Base-by-base conservation (phyloP, 2,113 vertebrate species). In the Sylvilagus bachmani region DNA sequence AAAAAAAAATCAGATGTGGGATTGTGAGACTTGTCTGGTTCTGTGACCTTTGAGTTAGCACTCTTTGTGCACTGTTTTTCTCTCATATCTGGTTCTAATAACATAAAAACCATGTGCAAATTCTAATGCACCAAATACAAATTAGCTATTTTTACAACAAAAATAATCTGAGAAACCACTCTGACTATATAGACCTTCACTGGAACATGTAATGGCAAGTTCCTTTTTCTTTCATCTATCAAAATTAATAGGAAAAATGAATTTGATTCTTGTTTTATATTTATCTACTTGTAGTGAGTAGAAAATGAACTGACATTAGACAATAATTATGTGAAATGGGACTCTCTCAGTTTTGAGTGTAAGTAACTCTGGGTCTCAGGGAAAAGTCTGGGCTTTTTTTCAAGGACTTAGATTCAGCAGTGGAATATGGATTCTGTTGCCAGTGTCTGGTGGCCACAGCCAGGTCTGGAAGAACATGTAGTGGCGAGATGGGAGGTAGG, bases 181-280 rank as follows among this genome's bases (percentile, higher is more conserved):
- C 66, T 69, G 51, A 86, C 33, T 58, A 19, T 19, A 44, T 75
- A 58, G 38, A 74, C 71, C 27, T 82, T 73, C 44, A 80, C 1
- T 49, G 36, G 81, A 27, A 93, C 29, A 2, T 92, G 25, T 44
- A 78, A 67, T 10, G 82, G 9, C 14, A 86, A 66, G 14, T n/a
- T 70, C 25, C 22, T 31, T 93, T 90, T 86, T 93, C 51, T 86
- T 87, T 89, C 16, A 55, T 80, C 89, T 89, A 66, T 64, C 33
- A 86, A 77, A 82, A 66, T 21, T 51, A 81, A 49, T 12, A 44
- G 17, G 58, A 92, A 90, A 92, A 89, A 67, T 67, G 27, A 53
- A 5, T 67, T 14, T 89, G 84, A 78, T 49, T 91, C n/a, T 80
- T 73, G 31, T 67, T 77, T 89, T 58, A 13, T 27, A 71, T 55